Evolutionary conservation across 2,888 invertebrate species (phyloP), one percentile per base, ranked within the genome.

Genomic region (Girardia tigrina): DNA sequence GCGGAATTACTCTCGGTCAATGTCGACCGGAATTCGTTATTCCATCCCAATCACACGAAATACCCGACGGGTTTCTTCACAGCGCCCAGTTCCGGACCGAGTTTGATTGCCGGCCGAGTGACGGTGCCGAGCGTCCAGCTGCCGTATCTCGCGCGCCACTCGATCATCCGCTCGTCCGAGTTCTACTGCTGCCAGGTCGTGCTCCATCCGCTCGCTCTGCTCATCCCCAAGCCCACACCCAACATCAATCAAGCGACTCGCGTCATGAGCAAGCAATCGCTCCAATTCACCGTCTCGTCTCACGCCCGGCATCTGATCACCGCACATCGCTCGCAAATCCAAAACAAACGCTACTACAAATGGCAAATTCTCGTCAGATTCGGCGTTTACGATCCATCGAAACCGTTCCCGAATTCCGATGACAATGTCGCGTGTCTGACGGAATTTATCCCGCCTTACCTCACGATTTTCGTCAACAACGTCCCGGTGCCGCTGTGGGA

Each of bases 131-230:
- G 23, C n/a, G 56, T 56, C 8, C 56, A 56, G 23, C 56, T 56
- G n/a, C 56, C 56, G 23, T 56, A 56, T 16, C 23, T n/a, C 23
- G 56, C 23, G n/a, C n/a, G 23, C n/a, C n/a, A 56, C n/a, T 20
- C 56, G 4, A 23, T 56, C n/a, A 56, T 56, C n/a, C n/a, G 56
- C n/a, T 56, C 8, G n/a, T 56, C 56, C n/a, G 20, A 56, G 23
- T 56, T 56, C 23, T 56, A 56, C n/a, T 56, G 56, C n/a, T 56
- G 56, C n/a, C 56, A 56, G 23, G 56, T 56, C n/a, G 56, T 56
- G n/a, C 56, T 56, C 23, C 56, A 56, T 56, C 56, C 56, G 6
- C 56, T 56, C n/a, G n/a, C 56, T 56, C n/a, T 56, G 23, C 23
- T 56, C 20, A 56, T 56, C 23, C 56, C 56, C 4, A 56, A 56